Base-by-base conservation (phyloP, 2,113 vertebrate species). In the Lethenteron reissneri region DNA sequence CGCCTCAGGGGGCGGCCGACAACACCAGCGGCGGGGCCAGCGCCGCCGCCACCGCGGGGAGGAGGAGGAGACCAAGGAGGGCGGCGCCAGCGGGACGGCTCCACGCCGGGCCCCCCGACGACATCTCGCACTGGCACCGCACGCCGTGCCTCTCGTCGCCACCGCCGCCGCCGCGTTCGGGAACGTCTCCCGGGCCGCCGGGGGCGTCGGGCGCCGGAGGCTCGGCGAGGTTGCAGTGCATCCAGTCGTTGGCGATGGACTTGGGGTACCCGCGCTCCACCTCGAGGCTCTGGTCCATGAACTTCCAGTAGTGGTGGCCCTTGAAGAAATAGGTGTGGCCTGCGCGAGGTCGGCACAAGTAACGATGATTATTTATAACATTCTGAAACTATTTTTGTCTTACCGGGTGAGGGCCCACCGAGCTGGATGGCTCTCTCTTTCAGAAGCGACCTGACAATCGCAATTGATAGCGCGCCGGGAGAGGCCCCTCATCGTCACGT, bases 281-380 rank as follows among this genome's bases (percentile, higher is more conserved):
- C 75, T 92, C 88, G 83, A 86, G 82, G 71, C 86, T 84, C 0
- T 86, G 85, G 76, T 86, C 85, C 15, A 78, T 76, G 71, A 95
- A 84, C 15, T 88, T 87, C 94, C 94, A 99, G 81, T 99, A 99
- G 70, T 95, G 85, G 74, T 83, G 85, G 74, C 88, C 92, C 13
- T 85, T 88, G 78, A 97, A 97, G 80, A 97, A 96, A 78, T 97
- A 97, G 58, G 86, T 86, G 1, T 89, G 85, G 25, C 90, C 91
- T 95, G 79, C 41, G 41, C 41, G 41, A 5, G 41, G 41, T 41
- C 41, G 5, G 7, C 41, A 41, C 41, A 7, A 41, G 41, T 7
- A 41, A 7, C 6, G 41, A 7, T 41, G 41, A 41, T 41, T 41
- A 41, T 41, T 41, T 41, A 5, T 41, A 41, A 41, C 41, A 7